These are phyloP conservation scores for Thunnus maccoyii DNA, from an alignment of 2,113 vertebrate genomes.

Conservation along the genomic window DNA sequence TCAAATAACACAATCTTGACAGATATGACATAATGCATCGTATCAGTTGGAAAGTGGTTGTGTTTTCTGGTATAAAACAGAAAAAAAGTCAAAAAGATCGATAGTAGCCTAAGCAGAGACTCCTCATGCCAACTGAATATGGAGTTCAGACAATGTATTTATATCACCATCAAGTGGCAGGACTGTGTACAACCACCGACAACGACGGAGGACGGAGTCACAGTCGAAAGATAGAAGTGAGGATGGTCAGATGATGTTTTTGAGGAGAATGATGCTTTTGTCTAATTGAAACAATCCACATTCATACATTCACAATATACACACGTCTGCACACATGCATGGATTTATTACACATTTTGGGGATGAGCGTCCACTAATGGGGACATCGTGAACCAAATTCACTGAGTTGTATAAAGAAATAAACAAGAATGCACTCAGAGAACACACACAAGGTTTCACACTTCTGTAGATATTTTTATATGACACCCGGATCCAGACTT, in stretches of 20 bases:
- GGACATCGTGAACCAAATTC: not conserved
- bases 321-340: not conserved
- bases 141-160: slow-evolving; percentile 22
- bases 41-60: not conserved
- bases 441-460: not conserved
- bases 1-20: no score
- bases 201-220: not conserved
- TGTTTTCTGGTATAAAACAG: not conserved
- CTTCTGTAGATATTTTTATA: not conserved
- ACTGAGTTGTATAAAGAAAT: not conserved
- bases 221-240: not conserved
- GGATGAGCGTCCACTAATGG: not conserved
- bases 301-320: not conserved
- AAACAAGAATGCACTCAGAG: not conserved
- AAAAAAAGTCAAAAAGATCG: not conserved
- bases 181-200: slow-evolving; percentile 7
- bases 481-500: not conserved
- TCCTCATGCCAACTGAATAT: no score
- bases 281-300: not conserved
- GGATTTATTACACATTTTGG: not conserved
- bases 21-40: no score
- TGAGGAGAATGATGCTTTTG: not conserved
- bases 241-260: no score
- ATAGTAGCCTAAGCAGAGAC: not conserved
- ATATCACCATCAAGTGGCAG: slow-evolving; percentile 72